phyloP scores from a whole-genome alignment of 2,113 vertebrate genomes.

The Hippocampus barbouri region DNA sequence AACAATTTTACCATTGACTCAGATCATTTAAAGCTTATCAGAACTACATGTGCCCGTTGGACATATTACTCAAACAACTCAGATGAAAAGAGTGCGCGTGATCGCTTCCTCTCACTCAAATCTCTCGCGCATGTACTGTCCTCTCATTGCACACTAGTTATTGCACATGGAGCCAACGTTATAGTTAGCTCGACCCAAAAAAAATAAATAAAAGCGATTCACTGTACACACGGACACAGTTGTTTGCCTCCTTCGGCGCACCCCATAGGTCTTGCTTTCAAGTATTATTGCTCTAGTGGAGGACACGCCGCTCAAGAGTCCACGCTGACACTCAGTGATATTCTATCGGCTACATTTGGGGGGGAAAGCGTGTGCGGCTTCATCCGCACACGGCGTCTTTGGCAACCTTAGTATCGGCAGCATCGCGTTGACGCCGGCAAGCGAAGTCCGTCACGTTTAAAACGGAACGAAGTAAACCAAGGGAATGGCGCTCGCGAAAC shows the following conservation, averaged over 20 bases:
- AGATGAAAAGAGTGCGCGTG: too few relatives aligned
- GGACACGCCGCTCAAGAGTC: neutral
- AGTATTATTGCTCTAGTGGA: neutral
- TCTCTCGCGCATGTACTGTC: too few relatives aligned
- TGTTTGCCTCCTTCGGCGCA: conserved; percentile 39
- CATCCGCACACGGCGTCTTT: conserved; percentile 38
- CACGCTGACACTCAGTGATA: neutral
- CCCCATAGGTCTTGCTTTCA: neutral
- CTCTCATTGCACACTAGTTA: conserved; percentile 20
- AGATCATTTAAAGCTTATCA: conserved; percentile 12
- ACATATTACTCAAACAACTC: neutral
- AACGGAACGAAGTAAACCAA: neutral
- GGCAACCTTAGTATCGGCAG: conserved; percentile 19
- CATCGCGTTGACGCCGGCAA: neutral
- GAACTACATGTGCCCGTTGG: conserved; percentile 27
- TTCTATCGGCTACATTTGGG: neutral
- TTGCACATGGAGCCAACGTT: conserved; percentile 40
- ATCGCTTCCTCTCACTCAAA: too few relatives aligned
- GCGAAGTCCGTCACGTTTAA: neutral
- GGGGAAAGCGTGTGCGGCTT: neutral
- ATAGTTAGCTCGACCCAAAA: conserved; percentile 18
- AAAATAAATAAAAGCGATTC: conserved; percentile 22
- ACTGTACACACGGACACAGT: conserved; percentile 39
- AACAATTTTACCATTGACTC: neutral
- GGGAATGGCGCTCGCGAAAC: neutral